A percentile compares a stretch with the other conserved stretches of the same genome.
Evolutionary conservation across 2,113 vertebrate genomes (phyloP).

Genomic region (Cercocebus atys): DNA sequence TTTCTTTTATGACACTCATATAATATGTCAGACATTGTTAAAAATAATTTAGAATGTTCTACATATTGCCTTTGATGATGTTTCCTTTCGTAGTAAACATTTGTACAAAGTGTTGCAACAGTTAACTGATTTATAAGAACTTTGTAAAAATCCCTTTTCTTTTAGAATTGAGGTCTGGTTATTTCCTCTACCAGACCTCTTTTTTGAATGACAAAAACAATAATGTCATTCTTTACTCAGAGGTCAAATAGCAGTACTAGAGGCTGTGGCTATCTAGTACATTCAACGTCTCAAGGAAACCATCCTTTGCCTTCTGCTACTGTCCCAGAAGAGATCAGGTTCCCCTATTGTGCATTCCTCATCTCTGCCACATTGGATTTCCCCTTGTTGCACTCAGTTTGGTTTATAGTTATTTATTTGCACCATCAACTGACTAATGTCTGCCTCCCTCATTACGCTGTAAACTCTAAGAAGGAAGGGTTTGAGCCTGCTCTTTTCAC

Average conservation of each 20-base stretch:
- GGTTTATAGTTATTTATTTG: neutral
- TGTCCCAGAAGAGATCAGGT: neutral
- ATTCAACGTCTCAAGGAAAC: neutral
- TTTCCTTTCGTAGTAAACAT: conserved; percentile 43
- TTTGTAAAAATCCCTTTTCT: neutral
- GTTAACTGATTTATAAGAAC: neutral
- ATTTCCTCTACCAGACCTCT: neutral
- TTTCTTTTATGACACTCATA: neutral
- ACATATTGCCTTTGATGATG: conserved; percentile 29
- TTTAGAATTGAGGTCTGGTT: neutral
- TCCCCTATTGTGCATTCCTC: neutral
- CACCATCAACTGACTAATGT: neutral
- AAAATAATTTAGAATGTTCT: conserved; percentile 31
- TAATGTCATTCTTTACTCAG: neutral
- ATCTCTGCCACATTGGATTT: neutral
- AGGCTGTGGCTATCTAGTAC: neutral
- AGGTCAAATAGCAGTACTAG: neutral
- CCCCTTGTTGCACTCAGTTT: neutral
- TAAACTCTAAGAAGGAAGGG: neutral
- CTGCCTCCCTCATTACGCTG: neutral
- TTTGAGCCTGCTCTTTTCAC: neutral
- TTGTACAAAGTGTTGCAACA: neutral
- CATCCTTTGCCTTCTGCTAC: neutral
- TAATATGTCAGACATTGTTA: conserved; percentile 2
- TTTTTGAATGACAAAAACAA: neutral